Evolutionary conservation across 2,797 vertebrate genomes (phyloP).

Genomic region (Tolypeutes matacus): DNA sequence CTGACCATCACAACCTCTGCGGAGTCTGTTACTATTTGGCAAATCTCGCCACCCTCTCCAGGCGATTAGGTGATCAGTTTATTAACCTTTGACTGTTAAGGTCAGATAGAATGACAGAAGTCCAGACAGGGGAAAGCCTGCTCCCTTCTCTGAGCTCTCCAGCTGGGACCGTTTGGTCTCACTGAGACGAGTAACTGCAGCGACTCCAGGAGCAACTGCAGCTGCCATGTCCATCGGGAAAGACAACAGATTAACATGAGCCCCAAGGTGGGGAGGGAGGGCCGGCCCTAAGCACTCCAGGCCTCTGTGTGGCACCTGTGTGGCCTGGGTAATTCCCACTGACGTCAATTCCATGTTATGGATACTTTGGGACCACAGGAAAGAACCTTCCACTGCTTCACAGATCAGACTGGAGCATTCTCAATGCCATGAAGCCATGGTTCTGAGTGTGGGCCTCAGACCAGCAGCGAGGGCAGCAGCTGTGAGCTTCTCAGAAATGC

Average conservation of each 20-base stretch:
- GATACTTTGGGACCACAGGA: conserved; percentile 46
- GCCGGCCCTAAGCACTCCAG: conserved; percentile 72
- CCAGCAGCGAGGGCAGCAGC: neutral
- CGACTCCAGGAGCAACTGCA: conserved; percentile 73
- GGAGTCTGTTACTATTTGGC: conserved; percentile 4
- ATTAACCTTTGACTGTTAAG: conserved; percentile 60
- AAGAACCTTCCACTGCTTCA: conserved; percentile 70
- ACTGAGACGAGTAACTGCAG: conserved; percentile 79
- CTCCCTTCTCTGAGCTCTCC: conserved; percentile 68
- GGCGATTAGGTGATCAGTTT: conserved; percentile 19
- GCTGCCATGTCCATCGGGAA: conserved; percentile 72
- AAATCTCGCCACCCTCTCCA: neutral
- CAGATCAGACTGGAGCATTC: neutral
- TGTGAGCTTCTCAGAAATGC: neutral
- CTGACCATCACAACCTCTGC: conserved; percentile 63
- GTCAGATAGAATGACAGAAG: conserved; percentile 53
- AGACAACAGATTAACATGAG: too few relatives aligned
- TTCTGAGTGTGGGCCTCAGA: conserved; percentile 30
- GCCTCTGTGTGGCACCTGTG: conserved; percentile 68
- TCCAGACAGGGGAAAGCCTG: conserved; percentile 64
- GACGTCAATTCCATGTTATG: conserved; percentile 77
- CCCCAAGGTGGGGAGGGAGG: conserved; percentile 16
- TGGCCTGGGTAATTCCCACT: conserved; percentile 76
- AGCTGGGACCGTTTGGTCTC: conserved; percentile 78
- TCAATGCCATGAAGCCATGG: neutral